Evolutionary conservation across 2,113 vertebrate genomes (phyloP), one percentile per base, ranked within the genome.

Genomic region (Myrmecophaga tridactyla): DNA sequence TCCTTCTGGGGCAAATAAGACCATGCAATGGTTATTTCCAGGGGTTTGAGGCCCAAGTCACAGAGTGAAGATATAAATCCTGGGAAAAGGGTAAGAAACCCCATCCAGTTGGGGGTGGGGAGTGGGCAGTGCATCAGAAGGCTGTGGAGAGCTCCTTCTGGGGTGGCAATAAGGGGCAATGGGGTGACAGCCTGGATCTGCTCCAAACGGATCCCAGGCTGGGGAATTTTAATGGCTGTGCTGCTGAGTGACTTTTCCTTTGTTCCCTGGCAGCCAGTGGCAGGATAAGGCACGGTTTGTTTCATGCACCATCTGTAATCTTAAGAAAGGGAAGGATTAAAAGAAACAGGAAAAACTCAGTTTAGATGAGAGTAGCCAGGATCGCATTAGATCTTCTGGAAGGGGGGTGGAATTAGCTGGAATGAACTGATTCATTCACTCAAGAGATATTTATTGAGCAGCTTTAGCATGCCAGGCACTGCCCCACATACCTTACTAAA

Each of bases 231-330:
- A 72, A 87, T 58, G 39, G 86, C 27, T 67, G 36, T 18, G 0
- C 73, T 39, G 70, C 56, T 51, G 72, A 85, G 53, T 23, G 90
- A 92, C 36, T 3, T 0, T 31, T 67, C 46, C 63, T 53, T 77
- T 91, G 86, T 85, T 81, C 53, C 65, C 2, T 7, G 36, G 62
- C 60, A 62, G 76, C 46, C 41, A 63, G 78, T 31, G 87, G 21
- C 39, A 93, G 93, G 77, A 78, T 65, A n/a, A 82, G 63, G 60
- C 51, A 89, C 7, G 15, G 41, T 73, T 95, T 94, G 58, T 88
- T 93, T 72, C 85, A 65, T 91, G 73, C 29, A 60, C 63, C 82
- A 65, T 76, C 29, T 62, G 91, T 92, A 93, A 95, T 46, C 43
- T 85, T 92, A 29, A 75, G 75, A 63, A 85, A 85, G 73, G 36